A percentile compares a stretch with the other conserved stretches of the same genome.
phyloP scores from a whole-genome alignment of 2,113 vertebrate species.

The Callithrix jacchus region DNA sequence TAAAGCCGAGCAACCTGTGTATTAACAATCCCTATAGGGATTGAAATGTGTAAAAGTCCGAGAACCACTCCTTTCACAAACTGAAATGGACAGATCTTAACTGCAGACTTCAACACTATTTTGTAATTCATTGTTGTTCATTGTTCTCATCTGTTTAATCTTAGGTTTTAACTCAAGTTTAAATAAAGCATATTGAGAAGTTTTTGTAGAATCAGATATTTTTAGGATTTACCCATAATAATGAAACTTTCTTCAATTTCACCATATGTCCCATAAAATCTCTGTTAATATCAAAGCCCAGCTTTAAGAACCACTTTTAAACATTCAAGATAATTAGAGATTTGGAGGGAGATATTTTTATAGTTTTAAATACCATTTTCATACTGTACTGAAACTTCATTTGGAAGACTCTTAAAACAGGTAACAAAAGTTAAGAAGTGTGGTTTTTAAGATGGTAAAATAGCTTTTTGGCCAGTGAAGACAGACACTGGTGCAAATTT shows the following conservation, averaged over 20 bases:
- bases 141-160: not conserved
- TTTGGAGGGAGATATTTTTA: not conserved
- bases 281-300: not conserved
- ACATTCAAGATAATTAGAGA: not conserved
- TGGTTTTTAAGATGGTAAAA: not conserved
- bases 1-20: not conserved
- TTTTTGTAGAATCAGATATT: slow-evolving; percentile 7
- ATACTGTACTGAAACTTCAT: not conserved
- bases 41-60: not conserved
- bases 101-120: not conserved
- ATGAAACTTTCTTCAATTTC: not conserved
- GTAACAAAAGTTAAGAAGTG: not conserved
- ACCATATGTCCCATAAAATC: not conserved
- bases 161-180: not conserved
- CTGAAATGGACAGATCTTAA: not conserved
- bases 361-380: not conserved
- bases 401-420: not conserved
- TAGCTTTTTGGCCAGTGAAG: not conserved
- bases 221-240: slow-evolving; percentile 6
- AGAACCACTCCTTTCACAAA: not conserved
- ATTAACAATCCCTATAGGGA: not conserved
- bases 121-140: not conserved
- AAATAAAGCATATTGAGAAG: not conserved
- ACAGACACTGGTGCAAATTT: not conserved
- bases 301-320: not conserved